Conservation (phyloP, 2,113 vertebrate species). For the Oceanites oceanicus region DNA sequence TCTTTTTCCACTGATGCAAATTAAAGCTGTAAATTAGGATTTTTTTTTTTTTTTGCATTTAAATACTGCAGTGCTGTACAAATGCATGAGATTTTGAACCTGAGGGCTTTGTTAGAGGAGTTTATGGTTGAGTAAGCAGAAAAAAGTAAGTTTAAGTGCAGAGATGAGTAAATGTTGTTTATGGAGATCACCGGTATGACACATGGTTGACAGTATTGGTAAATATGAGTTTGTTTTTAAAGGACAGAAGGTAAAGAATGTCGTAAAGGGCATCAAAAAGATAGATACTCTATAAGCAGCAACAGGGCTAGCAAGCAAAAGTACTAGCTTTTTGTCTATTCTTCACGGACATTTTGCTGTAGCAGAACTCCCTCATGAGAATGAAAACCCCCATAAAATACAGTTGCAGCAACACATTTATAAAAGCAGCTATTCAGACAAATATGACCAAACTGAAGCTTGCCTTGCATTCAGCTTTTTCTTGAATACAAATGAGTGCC, state of each 20-base stretch:
- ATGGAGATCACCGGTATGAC: not conserved
- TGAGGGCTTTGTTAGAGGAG: not conserved
- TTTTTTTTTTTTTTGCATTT: not conserved
- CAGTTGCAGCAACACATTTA: not conserved
- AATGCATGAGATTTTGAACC: not conserved
- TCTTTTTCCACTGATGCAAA: not conserved
- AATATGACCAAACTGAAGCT: not conserved
- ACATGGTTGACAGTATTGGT: not conserved
- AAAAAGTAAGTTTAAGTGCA: constrained; percentile 4
- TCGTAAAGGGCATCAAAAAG: not conserved
- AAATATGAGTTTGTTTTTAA: not conserved
- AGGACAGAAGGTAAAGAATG: not conserved
- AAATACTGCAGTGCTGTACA: not conserved
- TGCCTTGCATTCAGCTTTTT: not conserved
- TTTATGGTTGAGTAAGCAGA: not conserved
- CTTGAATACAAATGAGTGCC: not conserved
- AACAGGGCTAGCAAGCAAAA: not conserved
- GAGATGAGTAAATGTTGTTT: not conserved
- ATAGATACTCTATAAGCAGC: not conserved
- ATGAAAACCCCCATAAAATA: constrained; percentile 8
- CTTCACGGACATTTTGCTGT: not conserved
- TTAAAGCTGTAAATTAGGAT: not conserved
- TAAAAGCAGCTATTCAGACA: constrained; percentile 9
- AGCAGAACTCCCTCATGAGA: constrained; percentile 22
- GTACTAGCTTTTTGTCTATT: not conserved